Percentiles rank a stretch among this genome's conserved stretches.
Evolutionary conservation across 2,888 invertebrate genomes (phyloP).

Genomic region (Apomyelois bistriatella): DNA sequence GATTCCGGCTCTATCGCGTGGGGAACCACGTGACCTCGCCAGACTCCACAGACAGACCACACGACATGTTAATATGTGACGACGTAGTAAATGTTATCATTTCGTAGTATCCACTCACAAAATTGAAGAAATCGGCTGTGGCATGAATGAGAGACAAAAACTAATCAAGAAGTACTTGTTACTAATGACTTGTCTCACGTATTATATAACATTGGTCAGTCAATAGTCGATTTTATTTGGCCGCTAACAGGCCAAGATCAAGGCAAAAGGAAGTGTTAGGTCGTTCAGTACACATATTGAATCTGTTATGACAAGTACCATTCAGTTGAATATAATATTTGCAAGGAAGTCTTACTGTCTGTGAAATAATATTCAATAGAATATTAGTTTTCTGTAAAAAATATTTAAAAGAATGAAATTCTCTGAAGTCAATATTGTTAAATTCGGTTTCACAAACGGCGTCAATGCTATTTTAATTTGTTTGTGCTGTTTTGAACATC

Average conservation of each 20-base stretch:
- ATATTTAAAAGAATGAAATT: no score
- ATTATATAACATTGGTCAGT: constrained; percentile 44
- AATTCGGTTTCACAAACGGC: neutral
- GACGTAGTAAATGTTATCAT: neutral
- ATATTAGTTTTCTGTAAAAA: neutral
- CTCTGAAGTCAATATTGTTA: neutral
- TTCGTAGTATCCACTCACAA: neutral
- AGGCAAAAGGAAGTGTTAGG: constrained; percentile 34
- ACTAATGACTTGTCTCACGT: constrained; percentile 32
- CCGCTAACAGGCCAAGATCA: constrained; percentile 52
- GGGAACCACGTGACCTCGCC: constrained; percentile 35
- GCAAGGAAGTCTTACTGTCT: neutral
- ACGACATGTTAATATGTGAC: no score
- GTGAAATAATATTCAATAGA: neutral
- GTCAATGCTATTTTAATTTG: neutral
- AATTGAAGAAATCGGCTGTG: constrained; percentile 12
- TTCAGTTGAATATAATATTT: neutral
- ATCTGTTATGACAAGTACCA: constrained; percentile 7
- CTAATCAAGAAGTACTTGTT: constrained; percentile 22
- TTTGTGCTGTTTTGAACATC: neutral
- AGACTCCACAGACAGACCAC: constrained; percentile 18
- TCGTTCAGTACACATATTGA: constrained; percentile 20
- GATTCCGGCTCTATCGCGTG: constrained; percentile 32
- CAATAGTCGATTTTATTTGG: constrained; percentile 32
- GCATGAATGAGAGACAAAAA: constrained; percentile 17